Evolutionary conservation across 2,888 invertebrate species (phyloP), one percentile per base, ranked within the genome.

Genomic region (Torymus tubicola): DNA sequence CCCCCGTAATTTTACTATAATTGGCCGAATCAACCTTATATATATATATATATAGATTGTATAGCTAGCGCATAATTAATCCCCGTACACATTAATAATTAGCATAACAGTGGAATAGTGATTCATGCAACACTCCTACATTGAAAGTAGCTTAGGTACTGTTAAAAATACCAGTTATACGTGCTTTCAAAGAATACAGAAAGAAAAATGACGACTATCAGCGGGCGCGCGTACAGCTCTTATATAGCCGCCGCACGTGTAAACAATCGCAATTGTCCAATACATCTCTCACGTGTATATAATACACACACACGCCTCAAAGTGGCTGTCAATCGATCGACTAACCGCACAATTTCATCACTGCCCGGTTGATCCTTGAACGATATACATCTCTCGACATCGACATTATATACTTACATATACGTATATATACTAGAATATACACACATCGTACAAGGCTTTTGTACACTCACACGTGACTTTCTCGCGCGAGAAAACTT

Each of bases 251-350:
- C 31, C 18, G n/a, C n/a, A 55, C 57, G 80, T 67, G 72, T 68
- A 72, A 77, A 77, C 80, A 72, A 80, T 76, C 57, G 72, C 67
- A 53, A 63, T 77, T 76, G 71, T 80, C 80, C 76, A 71, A 80
- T 74, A 31, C 53, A 21, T 67, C 63, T 67, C 42, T 42, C 42
- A 42, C 42, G 42, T 58, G 55, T n/a, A 13, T 12, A 21, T 21
- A 21, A 21, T 13, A 31, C 12, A n/a, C 14, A n/a, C 0, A 24
- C 61, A 2, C 18, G 12, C 16, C 14, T 21, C 14, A 13, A 21
- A 61, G 31, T 31, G 50, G 14, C 69, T 52, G 80, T 80, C 80
- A 67, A 80, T 76, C 60, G 80, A 72, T 61, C 72, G 72, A 31
- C 50, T 53, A 67, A 57, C 42, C 55, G 14, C 61, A 24, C 57